These are phyloP conservation scores for Catharus bicknelli DNA, from an alignment of 2,113 vertebrate genomes.

Conservation along the genomic window DNA sequence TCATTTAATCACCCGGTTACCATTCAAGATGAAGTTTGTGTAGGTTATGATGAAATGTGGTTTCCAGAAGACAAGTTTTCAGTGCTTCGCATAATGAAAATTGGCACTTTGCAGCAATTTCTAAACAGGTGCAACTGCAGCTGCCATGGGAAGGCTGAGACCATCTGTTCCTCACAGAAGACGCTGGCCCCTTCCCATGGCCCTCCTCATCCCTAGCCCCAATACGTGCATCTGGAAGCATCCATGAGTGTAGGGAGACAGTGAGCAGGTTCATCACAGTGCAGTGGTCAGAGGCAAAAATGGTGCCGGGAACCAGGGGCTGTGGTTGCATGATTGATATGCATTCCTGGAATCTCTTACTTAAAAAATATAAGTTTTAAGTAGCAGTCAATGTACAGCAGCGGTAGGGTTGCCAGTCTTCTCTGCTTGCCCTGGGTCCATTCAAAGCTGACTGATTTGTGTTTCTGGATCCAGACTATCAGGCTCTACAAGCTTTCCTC, in stretches of 20 bases:
- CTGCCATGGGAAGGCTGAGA: not conserved
- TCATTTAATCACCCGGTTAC: not conserved
- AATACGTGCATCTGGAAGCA: rapidly evolving
- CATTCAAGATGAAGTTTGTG: not conserved
- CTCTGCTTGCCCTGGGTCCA: not conserved
- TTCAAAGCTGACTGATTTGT: not conserved
- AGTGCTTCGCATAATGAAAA: not conserved
- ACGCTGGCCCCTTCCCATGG: not conserved
- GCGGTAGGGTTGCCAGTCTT: not conserved
- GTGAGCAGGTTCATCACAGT: not conserved
- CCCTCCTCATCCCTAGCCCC: not conserved
- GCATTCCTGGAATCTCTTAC: not conserved
- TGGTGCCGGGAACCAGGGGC: not conserved
- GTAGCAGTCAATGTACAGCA: not conserved
- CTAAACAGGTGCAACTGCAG: not conserved
- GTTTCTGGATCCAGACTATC: not conserved
- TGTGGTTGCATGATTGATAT: not conserved
- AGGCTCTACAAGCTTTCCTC: not conserved
- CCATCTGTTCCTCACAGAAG: not conserved
- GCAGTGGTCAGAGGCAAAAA: rapidly evolving
- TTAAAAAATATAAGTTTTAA: not conserved
- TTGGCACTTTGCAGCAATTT: conserved; percentile 21
- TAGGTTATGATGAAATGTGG: not conserved
- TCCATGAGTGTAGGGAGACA: not conserved
- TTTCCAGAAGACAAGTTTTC: conserved; percentile 1